Evolutionary conservation across 2,113 vertebrate genomes (phyloP).

Genomic region (Dendrocopos noguchii): DNA sequence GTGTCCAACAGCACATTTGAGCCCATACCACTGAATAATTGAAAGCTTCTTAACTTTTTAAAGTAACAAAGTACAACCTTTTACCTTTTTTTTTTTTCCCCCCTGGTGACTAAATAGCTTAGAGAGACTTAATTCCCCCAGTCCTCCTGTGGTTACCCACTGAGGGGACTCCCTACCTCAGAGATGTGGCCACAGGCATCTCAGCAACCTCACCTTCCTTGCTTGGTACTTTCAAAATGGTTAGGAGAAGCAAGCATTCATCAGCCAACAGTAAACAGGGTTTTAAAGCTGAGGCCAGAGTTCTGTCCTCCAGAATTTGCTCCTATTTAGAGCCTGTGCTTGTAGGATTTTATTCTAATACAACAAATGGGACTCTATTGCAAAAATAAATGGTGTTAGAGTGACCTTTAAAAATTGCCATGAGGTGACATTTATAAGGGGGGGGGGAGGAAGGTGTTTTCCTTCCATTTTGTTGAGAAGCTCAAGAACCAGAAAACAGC

Average conservation of each 20-base stretch:
- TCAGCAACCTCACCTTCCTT: not conserved
- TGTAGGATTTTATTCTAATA: constrained; percentile 10
- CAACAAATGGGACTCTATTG: constrained; percentile 23
- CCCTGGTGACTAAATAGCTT: not conserved
- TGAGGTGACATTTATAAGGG: constrained; percentile 2
- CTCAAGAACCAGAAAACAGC: not conserved
- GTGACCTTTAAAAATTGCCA: not conserved
- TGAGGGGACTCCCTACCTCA: not conserved
- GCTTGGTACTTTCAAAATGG: constrained; percentile 12
- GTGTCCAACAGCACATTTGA: not conserved
- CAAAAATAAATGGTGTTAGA: constrained; percentile 17
- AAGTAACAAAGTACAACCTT: not conserved
- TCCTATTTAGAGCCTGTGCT: constrained; percentile 23
- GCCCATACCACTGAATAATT: not conserved
- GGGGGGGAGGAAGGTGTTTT: not conserved
- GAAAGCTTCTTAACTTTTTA: not conserved
- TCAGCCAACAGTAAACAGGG: constrained; percentile 6
- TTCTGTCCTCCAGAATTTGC: constrained; percentile 7
- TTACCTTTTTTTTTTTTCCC: not conserved
- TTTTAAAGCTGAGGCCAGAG: not conserved
- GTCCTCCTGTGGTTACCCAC: not conserved
- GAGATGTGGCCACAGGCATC: not conserved
- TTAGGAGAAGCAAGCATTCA: constrained; percentile 15
- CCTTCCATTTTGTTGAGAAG: not conserved
- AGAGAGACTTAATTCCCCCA: not conserved